Base-by-base conservation (phyloP, 2,888 invertebrate species). In the Sarcophaga rosellei region DNA sequence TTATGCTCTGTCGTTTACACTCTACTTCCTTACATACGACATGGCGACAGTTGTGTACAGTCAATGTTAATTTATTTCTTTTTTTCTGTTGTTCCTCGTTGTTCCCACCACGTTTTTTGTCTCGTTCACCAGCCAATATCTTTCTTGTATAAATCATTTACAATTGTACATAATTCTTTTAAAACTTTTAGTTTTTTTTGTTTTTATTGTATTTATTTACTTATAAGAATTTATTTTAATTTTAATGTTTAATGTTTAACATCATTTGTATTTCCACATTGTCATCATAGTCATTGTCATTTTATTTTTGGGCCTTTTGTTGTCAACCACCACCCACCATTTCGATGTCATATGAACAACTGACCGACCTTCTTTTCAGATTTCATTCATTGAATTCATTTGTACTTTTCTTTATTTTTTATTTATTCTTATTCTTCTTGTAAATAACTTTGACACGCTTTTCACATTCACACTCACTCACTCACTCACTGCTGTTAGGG, bases 381-480 rank as follows among this genome's bases (percentile, higher is more conserved):
- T 82, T 75, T 78, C 69, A 72, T 35, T 66, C n/a, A 25, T 25
- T 35, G 35, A 20, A 61, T 47, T 70, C 69, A 76, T 82, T 69
- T 10, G 8, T 75, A 45, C 62, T 35, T 35, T 35, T 35, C 35
- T 35, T 35, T 35, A 35, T 35, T 35, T 35, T 35, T 35, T 44
- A 53, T 68, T 65, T 77, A n/a, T n/a, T 4, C 72, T 62, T 74
- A n/a, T 47, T 75, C n/a, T 20, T 53, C 65, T 84, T 75, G 79
- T 84, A 74, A 80, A 84, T 84, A 84, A 80, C 74, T 62, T 63
- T 75, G 70, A 23, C 70, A 76, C 53, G 61, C 74, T 80, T 76
- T 75, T 66, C 53, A 68, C 68, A 61, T 68, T 68, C 62, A 74
- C 23, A 23, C 62, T 68, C 21, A 45, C 61, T 25, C 21, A 45